Evolutionary conservation across 2,888 invertebrate genomes (phyloP), one percentile per base, ranked within the genome.

Genomic region (Nasonia oneida): DNA sequence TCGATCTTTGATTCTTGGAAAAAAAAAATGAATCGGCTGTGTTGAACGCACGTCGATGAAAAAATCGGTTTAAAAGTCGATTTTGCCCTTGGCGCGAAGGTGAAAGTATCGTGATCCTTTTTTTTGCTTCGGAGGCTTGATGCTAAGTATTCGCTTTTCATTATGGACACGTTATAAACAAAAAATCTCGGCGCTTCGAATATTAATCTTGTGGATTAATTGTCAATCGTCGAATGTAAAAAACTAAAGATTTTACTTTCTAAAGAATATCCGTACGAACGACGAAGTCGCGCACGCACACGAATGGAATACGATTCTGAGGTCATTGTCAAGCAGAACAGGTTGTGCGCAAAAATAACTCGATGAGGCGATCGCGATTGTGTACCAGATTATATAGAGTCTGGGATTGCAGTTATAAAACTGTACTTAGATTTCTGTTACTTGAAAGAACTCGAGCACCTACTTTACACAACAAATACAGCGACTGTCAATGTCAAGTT

Each of bases 251-350:
- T 33, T 29, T 67, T 23, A 29, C 14, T 42, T 23, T 71, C 37
- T 1, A 42, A 8, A n/a, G n/a, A 8, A 42, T 70, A 15, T 79
- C 15, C 15, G 23, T 18, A 6, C 50, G 47, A 73, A 57, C 8
- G 37, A 61, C 71, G 39, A 42, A 81, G 57, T 15, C n/a, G 18
- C 37, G 14, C 77, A 76, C 15, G 33, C 50, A 10, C 70, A 42
- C 64, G 14, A 53, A 37, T 18, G 76, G 57, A 70, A 75, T 42
- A 53, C 15, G 80, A 73, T 39, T 83, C 81, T 53, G 77, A 86
- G 86, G 77, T 86, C 83, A 83, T 81, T 83, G 86, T 86, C 81
- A 57, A 70, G 37, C 70, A 50, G 86, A 81, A 83, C 86, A 80
- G 86, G 83, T 83, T 83, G 64, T 50, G 83, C 18, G 57, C 80